Percentiles rank a stretch among this genome's conserved stretches.
Evolutionary conservation across 2,888 invertebrate genomes (phyloP).

Genomic region (Kryphioiulus occultus): DNA sequence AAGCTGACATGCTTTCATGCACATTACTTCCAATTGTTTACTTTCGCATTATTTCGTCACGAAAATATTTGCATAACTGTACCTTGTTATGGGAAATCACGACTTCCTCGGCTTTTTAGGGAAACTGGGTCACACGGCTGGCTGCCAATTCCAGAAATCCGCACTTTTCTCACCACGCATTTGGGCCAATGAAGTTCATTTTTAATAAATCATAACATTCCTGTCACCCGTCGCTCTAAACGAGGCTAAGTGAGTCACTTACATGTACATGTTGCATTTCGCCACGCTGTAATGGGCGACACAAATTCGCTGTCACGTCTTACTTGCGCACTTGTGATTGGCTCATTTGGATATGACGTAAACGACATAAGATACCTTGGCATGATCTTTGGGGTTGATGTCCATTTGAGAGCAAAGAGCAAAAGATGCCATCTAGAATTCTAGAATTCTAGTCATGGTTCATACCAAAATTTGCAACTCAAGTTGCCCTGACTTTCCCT

Average conservation of each 20-base stretch:
- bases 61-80: background rate
- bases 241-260: background rate
- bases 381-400: too few relatives aligned
- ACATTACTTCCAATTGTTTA: background rate
- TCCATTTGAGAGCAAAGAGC: too few relatives aligned
- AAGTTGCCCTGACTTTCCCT: too few relatives aligned
- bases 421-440: background rate
- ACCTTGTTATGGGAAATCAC: background rate
- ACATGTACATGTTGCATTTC: background rate
- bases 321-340: background rate
- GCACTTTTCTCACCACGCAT: background rate
- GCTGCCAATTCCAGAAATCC: background rate
- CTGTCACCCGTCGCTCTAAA: background rate
- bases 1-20: background rate
- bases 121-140: background rate
- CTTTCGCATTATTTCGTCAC: background rate
- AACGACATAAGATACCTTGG: too few relatives aligned
- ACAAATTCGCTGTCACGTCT: background rate
- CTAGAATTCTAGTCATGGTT: too few relatives aligned
- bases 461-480: too few relatives aligned
- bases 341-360: too few relatives aligned
- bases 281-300: too few relatives aligned
- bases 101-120: background rate
- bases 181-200: background rate
- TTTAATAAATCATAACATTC: background rate